Conservation (phyloP, 2,888 invertebrate species). For the Antheraea yamamai region DNA sequence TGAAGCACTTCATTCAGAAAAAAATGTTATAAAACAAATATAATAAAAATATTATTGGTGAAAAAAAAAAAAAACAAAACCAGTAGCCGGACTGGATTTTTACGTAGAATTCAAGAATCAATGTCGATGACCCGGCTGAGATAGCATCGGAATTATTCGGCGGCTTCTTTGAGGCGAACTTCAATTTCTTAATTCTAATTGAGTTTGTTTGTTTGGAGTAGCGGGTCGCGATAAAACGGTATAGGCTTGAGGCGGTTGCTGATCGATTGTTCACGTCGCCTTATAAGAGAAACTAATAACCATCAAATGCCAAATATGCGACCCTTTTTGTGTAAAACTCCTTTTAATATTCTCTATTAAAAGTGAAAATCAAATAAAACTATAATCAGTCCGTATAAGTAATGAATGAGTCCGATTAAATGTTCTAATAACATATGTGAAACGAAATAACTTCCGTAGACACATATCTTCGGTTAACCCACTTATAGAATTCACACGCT, state of each 20-base stretch:
- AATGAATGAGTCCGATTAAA: constrained; percentile 19
- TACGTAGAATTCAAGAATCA: constrained; percentile 55
- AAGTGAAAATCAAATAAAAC: constrained; percentile 47
- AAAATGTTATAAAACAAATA: constrained; percentile 8
- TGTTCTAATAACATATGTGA: background rate
- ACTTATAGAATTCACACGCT: constrained; percentile 26
- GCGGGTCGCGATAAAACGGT: constrained; percentile 61
- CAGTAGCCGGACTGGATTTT: constrained; percentile 44
- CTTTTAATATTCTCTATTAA: constrained; percentile 55
- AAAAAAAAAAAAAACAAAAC: constrained; percentile 38
- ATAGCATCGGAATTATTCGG: constrained; percentile 54
- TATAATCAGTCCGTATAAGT: constrained; percentile 32
- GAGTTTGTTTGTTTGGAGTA: constrained; percentile 76
- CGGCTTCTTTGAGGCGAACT: constrained; percentile 68
- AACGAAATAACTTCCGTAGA: background rate
- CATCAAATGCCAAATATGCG: constrained; percentile 60
- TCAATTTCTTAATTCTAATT: constrained; percentile 81
- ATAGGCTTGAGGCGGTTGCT: constrained; percentile 48
- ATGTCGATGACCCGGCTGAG: constrained; percentile 60
- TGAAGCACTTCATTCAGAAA: background rate
- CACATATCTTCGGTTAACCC: constrained; percentile 12
- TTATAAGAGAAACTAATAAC: constrained; percentile 46
- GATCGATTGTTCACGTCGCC: constrained; percentile 55
- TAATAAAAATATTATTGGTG: background rate
- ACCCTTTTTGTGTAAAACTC: constrained; percentile 53